A percentile compares a stretch with the other conserved stretches of the same genome.
These are phyloP conservation scores for Clarias gariepinus DNA, from an alignment of 2,113 vertebrate species.

Conservation along the genomic window DNA sequence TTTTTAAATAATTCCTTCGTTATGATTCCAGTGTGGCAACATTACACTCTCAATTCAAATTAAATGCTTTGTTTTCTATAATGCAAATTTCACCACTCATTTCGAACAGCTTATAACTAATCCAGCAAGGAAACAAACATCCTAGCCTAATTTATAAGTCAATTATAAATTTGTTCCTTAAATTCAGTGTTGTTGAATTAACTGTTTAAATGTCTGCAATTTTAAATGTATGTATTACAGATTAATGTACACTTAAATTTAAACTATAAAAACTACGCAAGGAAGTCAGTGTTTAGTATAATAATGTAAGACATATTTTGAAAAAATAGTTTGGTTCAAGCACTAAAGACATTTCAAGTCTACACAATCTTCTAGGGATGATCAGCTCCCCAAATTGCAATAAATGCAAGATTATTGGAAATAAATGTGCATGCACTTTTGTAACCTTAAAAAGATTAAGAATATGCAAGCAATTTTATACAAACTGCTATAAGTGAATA, in stretches of 20 bases:
- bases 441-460: background rate
- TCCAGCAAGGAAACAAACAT: conserved; percentile 37
- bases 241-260: background rate
- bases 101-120: conserved; percentile 31
- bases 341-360: too few species aligned
- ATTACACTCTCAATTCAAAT: conserved; percentile 45
- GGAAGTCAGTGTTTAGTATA: background rate
- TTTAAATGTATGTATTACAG: too few species aligned
- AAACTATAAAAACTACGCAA: background rate
- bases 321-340: too few species aligned
- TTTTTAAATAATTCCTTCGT: conserved; percentile 44
- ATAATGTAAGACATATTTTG: too few species aligned
- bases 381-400: too few species aligned
- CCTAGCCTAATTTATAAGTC: conserved; percentile 6
- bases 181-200: background rate
- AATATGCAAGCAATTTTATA: background rate
- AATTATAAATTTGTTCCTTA: background rate
- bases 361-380: too few species aligned
- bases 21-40: conserved; percentile 40
- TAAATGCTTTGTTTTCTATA: conserved; percentile 30
- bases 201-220: background rate
- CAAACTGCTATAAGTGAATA: background rate
- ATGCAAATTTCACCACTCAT: conserved; percentile 21
- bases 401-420: too few species aligned
- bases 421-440: too few species aligned